These are phyloP conservation scores for Hirtodrosophila cameraria DNA, from an alignment of 2,888 invertebrate species.

Conservation along the genomic window DNA sequence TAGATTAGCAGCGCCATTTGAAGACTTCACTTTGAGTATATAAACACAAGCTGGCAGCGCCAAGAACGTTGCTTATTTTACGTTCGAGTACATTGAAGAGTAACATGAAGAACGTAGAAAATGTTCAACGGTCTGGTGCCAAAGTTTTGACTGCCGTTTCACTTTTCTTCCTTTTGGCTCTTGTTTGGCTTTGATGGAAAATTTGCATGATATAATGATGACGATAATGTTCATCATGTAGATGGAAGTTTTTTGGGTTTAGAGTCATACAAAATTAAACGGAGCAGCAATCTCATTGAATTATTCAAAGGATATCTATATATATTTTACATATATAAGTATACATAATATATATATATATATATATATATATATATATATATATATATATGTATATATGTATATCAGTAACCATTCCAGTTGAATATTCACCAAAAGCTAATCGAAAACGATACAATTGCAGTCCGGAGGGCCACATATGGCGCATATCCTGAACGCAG, in stretches of 20 bases:
- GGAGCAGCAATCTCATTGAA: conserved; percentile 3
- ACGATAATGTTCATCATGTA: background rate
- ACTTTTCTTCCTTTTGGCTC: conserved; percentile 1
- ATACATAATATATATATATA: background rate
- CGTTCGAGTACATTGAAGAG: conserved; percentile 16
- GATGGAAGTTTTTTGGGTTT: conserved; percentile 6
- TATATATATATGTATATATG: no score
- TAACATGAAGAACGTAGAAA: conserved; percentile 24
- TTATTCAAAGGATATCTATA: conserved; percentile 10
- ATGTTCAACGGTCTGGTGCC: conserved; percentile 15
- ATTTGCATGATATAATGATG: conserved; percentile 31
- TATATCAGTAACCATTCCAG: background rate
- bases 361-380: background rate
- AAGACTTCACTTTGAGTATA: background rate
- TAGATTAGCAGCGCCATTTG: background rate
- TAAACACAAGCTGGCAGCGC: conserved; percentile 16
- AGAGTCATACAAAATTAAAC: background rate
- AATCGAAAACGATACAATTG: conserved; percentile 68
- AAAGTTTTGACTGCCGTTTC: conserved; percentile 41
- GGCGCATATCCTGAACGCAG: conserved; percentile 34
- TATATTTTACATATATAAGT: no score
- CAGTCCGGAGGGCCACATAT: conserved; percentile 57
- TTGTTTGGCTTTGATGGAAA: conserved; percentile 20
- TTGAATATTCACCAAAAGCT: no score
- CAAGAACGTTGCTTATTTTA: conserved; percentile 1